phyloP scores from a whole-genome alignment of 2,113 vertebrate species.

The Herpailurus yagouaroundi region DNA sequence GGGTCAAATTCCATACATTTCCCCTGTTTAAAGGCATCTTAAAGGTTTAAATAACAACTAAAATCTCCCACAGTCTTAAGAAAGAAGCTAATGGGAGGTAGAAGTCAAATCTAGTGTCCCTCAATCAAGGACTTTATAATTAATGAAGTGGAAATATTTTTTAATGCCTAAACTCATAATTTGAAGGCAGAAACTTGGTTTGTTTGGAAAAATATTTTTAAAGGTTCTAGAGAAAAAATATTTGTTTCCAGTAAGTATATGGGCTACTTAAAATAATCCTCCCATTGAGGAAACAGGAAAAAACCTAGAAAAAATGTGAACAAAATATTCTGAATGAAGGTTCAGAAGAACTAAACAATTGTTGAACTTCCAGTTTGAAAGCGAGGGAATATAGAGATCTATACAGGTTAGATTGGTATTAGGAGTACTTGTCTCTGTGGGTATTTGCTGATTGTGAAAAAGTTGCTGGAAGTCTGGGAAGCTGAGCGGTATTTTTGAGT shows the following conservation, averaged over 20 bases:
- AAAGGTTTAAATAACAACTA: background rate
- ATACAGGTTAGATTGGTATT: background rate
- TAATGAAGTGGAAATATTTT: background rate
- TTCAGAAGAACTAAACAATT: background rate
- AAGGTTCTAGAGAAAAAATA: background rate
- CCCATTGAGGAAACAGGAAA: background rate
- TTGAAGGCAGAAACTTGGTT: background rate
- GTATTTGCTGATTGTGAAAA: background rate
- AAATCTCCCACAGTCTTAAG: background rate
- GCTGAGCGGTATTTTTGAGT: background rate
- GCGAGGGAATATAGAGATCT: background rate
- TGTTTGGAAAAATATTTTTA: conserved; percentile 21
- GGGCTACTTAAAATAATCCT: background rate
- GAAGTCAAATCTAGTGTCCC: background rate
- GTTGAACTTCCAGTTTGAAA: background rate
- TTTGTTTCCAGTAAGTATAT: background rate
- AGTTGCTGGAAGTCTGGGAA: background rate
- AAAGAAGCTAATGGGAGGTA: background rate
- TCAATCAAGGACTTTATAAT: background rate
- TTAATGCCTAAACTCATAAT: background rate
- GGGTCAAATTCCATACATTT: background rate
- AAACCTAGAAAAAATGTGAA: background rate
- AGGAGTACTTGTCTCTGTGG: background rate
- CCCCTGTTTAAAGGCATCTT: background rate
- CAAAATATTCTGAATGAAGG: background rate